A percentile compares a stretch with the other conserved stretches of the same genome.
These are phyloP conservation scores for Mycogona germanica DNA, from an alignment of 2,888 invertebrate genomes.

Conservation along the genomic window DNA sequence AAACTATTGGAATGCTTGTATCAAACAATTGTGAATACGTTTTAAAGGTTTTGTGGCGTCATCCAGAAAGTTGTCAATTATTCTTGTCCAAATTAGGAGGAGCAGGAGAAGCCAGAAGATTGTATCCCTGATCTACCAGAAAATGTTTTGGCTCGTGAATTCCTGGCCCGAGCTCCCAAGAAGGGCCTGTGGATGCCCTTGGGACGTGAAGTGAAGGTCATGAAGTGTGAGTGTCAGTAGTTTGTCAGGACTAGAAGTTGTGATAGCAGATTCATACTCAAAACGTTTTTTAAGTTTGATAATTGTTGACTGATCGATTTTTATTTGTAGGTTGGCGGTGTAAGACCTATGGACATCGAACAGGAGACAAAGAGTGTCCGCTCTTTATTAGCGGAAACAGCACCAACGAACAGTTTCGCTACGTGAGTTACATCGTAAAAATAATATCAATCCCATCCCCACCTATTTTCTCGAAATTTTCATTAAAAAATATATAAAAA, in stretches of 20 bases:
- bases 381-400: conserved; percentile 27
- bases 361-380: conserved; percentile 28
- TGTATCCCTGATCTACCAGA: conserved; percentile 22
- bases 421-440: conserved; percentile 22
- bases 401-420: conserved; percentile 26
- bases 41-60: no score
- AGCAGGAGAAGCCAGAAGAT: conserved; percentile 22
- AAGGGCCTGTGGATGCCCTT: conserved; percentile 24
- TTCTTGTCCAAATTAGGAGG: conserved; percentile 17
- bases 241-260: not conserved
- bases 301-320: no score
- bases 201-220: conserved; percentile 23
- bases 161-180: conserved; percentile 21
- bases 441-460: no score
- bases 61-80: no score
- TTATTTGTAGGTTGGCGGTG: conserved; percentile 26
- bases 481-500: no score
- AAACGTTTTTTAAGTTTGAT: not conserved
- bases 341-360: conserved; percentile 28
- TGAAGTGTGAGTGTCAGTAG: conserved; percentile 20
- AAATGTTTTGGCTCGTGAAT: conserved; percentile 21
- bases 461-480: no score
- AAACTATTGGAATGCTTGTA: no score
- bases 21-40: no score
- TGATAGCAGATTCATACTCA: no score